Percentiles rank a stretch among this genome's conserved stretches.
phyloP scores from a whole-genome alignment of 2,797 vertebrate species.

The Scolopax bukidnonensis region DNA sequence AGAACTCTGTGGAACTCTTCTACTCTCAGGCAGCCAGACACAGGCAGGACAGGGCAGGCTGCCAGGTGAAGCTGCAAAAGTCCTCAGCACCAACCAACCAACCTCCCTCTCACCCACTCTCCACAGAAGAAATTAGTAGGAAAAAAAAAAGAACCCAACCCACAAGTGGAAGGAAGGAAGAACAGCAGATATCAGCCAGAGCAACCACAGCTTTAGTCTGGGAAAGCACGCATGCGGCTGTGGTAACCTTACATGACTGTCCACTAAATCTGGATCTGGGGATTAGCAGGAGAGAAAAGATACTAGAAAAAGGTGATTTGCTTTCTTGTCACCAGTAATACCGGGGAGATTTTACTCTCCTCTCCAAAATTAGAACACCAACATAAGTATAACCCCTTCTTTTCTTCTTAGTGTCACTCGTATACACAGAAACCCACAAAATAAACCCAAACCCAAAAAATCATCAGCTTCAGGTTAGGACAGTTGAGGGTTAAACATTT shows the following conservation, averaged over 20 bases:
- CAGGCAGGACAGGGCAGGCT: not conserved
- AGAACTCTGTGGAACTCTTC: fast-evolving
- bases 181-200: not conserved
- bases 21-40: fast-evolving
- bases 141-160: not conserved
- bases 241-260: not conserved
- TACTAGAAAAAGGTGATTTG: not conserved
- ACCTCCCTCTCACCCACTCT: no score
- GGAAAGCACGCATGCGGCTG: not conserved
- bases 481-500: not conserved
- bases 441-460: not conserved
- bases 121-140: not conserved
- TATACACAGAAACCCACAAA: not conserved
- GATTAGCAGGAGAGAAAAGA: constrained; percentile 7
- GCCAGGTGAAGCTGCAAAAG: no score
- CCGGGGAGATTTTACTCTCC: not conserved
- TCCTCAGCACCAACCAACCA: no score
- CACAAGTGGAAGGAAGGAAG: not conserved
- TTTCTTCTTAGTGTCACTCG: not conserved
- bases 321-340: not conserved
- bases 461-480: not conserved
- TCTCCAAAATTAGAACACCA: not conserved
- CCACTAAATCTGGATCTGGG: not conserved
- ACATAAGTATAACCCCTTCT: not conserved
- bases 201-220: not conserved